phyloP scores from a whole-genome alignment of 2,797 vertebrate genomes.

The Acanthurus lineatus region DNA sequence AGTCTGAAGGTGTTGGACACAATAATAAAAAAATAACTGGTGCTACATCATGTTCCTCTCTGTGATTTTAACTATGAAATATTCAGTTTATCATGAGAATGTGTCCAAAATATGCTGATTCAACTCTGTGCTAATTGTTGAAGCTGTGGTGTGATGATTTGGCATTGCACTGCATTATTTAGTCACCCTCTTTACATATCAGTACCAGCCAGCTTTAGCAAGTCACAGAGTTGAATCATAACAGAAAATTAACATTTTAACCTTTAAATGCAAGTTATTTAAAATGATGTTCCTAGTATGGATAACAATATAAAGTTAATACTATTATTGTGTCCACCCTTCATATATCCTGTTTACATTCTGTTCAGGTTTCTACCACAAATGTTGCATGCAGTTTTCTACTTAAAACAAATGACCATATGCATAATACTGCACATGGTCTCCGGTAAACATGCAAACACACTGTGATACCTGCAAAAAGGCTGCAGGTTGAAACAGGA shows the following conservation, averaged over 20 bases:
- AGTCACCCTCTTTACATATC: neutral
- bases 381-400: slow-evolving; percentile 43
- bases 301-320: slow-evolving; percentile 9
- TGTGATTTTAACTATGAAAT: slow-evolving; percentile 3
- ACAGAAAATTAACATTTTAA: slow-evolving; percentile 13
- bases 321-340: slow-evolving; percentile 43
- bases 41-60: slow-evolving; percentile 14
- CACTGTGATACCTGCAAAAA: slow-evolving; percentile 30
- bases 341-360: slow-evolving; percentile 18
- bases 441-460: slow-evolving; percentile 38
- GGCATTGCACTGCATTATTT: neutral
- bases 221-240: slow-evolving; percentile 4
- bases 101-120: slow-evolving; percentile 20
- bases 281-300: slow-evolving; percentile 16
- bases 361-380: slow-evolving; percentile 24
- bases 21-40: slow-evolving; percentile 26
- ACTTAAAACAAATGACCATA: slow-evolving; percentile 29
- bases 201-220: neutral
- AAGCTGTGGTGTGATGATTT: neutral
- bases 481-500: slow-evolving; percentile 36
- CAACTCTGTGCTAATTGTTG: neutral
- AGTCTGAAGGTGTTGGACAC: slow-evolving; percentile 57
- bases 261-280: slow-evolving; percentile 15
- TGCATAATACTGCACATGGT: slow-evolving; percentile 43
- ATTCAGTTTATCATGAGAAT: slow-evolving; percentile 6